These are phyloP conservation scores for Lasioglossum baleicum DNA, from an alignment of 1,140 invertebrate genomes.

Conservation along the genomic window DNA sequence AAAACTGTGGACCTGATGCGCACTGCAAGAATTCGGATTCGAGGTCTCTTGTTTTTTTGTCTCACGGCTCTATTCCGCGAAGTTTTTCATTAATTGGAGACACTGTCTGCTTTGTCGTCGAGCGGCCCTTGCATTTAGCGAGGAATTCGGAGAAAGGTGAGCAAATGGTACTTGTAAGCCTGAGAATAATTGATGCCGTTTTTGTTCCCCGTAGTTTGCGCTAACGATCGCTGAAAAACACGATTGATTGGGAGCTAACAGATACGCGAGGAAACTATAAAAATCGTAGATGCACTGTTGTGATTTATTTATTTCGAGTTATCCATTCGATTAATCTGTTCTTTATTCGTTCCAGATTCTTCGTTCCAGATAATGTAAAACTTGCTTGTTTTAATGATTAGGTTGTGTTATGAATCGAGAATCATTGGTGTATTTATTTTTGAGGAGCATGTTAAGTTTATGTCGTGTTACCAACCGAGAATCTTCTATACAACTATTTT, in stretches of 20 bases:
- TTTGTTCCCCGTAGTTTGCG: neutral
- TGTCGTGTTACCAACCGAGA: too few relatives aligned
- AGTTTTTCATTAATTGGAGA: slow-evolving; percentile 41
- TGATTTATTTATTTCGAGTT: neutral
- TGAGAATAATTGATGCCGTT: slow-evolving; percentile 5
- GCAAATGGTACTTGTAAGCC: neutral
- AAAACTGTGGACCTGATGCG: too few relatives aligned
- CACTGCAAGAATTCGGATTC: too few relatives aligned
- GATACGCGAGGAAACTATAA: neutral
- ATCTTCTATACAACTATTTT: too few relatives aligned
- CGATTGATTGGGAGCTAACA: neutral
- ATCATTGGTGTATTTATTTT: too few relatives aligned
- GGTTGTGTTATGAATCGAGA: too few relatives aligned
- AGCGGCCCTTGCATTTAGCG: neutral
- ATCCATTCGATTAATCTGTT: neutral
- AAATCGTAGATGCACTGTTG: neutral
- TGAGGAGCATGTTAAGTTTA: too few relatives aligned
- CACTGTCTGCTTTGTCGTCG: neutral
- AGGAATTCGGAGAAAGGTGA: neutral
- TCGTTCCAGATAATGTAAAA: too few relatives aligned
- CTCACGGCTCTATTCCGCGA: neutral
- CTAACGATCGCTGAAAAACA: neutral
- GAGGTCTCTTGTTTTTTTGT: neutral
- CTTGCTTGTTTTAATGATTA: too few relatives aligned
- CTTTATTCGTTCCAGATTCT: too few relatives aligned